These are phyloP conservation scores for Acanthis flammea DNA, from an alignment of 2,797 vertebrate genomes.

Conservation along the genomic window DNA sequence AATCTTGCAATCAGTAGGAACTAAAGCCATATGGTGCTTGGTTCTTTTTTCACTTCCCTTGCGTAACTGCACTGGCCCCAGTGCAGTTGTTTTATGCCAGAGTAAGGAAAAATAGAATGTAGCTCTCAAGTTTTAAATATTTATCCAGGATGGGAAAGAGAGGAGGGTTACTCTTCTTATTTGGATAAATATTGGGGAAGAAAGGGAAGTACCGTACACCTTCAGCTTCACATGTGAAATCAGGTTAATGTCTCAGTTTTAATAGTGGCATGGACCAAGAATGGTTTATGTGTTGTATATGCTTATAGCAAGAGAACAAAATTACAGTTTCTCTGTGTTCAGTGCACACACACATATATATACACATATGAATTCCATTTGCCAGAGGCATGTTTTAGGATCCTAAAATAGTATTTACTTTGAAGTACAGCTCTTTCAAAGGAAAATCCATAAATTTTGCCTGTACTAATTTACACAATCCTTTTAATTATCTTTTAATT, in stretches of 20 bases:
- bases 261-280: background rate
- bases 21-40: background rate
- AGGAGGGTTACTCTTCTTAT: background rate
- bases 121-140: background rate
- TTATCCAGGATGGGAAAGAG: rapidly evolving
- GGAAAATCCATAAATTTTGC: background rate
- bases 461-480: background rate
- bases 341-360: background rate
- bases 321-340: background rate
- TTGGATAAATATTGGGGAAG: background rate
- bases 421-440: constrained; percentile 15
- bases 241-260: background rate
- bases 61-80: background rate
- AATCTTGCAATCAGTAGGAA: background rate
- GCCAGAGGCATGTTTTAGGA: background rate
- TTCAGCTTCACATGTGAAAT: background rate
- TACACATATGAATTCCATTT: background rate
- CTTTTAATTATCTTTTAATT: background rate
- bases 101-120: background rate
- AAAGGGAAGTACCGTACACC: background rate
- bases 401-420: background rate
- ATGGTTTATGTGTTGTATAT: background rate
- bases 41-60: background rate
- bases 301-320: background rate
- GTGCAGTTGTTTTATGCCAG: background rate